Base-by-base conservation (phyloP, 2,113 vertebrate species). In the Callaeas wilsoni region DNA sequence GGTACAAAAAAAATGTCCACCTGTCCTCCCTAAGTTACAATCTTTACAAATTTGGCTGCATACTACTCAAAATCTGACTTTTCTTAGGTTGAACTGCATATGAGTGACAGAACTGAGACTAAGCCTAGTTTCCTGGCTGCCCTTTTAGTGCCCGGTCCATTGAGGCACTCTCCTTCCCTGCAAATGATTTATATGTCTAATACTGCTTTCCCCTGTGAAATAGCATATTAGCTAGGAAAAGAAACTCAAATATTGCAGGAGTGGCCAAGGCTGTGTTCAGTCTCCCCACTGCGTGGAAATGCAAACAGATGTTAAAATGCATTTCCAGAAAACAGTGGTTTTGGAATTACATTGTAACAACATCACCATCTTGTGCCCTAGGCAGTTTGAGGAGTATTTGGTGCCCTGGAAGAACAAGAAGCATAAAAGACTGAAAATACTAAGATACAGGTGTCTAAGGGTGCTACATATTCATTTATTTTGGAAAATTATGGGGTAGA, bases 101-200 rank as follows among this genome's bases (percentile, higher is more conserved):
- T 19, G 32, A 49, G 8, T 41, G 49, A 64, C 32, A 62, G 67
- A 93, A 60, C 19, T 49, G 44, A 87, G 70, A 47, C 53, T 56
- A 56, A 56, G 11, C 13, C 22, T 74, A 16, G 12, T 76, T n/a
- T 90, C 39, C 49, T 85, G 37, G 27, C 32, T 73, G 17, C 10
- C 25, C 7, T 70, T 79, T 25, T 20, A 53, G 22, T 44, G 13
- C 44, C 50, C 0, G 0, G 23, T 39, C 39, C 44, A 23, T 10
- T 60, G 65, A 63, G 37, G 12, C 39, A n/a, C 16, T 6, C 9
- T 64, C 10, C n/a, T 82, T 87, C n/a, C 29, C 16, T 74, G 32
- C 57, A 69, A n/a, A 52, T 57, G 6, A 76, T 60, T 76, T 77
- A 6, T 50, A 8, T 35, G 4, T 52, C 17, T 68, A 73, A 44